Conservation (phyloP, 2,888 invertebrate genomes). For the Drosophila mimica region DNA sequence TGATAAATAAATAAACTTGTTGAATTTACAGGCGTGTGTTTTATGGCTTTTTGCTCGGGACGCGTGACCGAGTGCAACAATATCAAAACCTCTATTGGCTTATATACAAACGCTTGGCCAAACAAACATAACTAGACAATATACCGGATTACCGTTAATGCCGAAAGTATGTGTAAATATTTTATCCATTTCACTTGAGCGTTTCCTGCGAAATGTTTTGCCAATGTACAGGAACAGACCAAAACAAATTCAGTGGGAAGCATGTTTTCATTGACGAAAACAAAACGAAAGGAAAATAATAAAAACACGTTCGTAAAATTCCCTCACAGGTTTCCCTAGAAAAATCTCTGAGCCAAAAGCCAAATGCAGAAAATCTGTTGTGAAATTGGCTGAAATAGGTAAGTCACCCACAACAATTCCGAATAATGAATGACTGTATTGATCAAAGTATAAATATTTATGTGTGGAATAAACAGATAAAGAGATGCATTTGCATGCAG, state of each 20-base stretch:
- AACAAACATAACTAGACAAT: slow-evolving; percentile 43
- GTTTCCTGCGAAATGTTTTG: slow-evolving; percentile 70
- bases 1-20: slow-evolving; percentile 75
- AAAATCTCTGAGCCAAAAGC: slow-evolving; percentile 38
- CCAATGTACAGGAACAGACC: slow-evolving; percentile 21
- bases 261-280: slow-evolving; percentile 27
- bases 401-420: slow-evolving; percentile 25
- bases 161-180: slow-evolving; percentile 71
- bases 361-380: slow-evolving; percentile 33
- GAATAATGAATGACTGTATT: slow-evolving; percentile 10
- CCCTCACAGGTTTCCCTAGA: slow-evolving; percentile 42
- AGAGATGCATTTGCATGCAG: slow-evolving; percentile 47
- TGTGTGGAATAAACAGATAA: background rate
- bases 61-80: slow-evolving; percentile 60
- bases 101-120: slow-evolving; percentile 6
- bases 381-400: slow-evolving; percentile 7
- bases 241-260: slow-evolving; percentile 49
- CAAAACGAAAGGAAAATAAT: slow-evolving; percentile 42
- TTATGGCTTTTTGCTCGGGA: slow-evolving; percentile 47
- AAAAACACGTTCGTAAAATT: slow-evolving; percentile 58
- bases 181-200: slow-evolving; percentile 54
- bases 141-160: slow-evolving; percentile 34
- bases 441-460: background rate
- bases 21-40: slow-evolving; percentile 60
- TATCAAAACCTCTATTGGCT: slow-evolving; percentile 38